A percentile compares a stretch with the other conserved stretches of the same genome.
These are phyloP conservation scores for Xanthia togata DNA, from an alignment of 2,888 invertebrate species.

Conservation along the genomic window DNA sequence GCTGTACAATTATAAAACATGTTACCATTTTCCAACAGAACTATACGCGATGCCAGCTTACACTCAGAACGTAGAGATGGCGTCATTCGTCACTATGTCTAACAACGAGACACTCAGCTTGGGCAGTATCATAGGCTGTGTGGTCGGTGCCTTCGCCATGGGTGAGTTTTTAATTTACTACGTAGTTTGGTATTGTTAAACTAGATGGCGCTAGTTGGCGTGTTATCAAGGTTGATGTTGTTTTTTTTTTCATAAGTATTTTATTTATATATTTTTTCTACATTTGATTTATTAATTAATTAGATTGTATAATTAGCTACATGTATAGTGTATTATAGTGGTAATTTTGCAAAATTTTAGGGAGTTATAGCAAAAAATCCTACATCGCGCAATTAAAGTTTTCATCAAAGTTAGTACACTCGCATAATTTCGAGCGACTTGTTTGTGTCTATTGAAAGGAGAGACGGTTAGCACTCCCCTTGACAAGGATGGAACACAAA, in stretches of 20 bases:
- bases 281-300: background rate
- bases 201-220: conserved; percentile 69
- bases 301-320: background rate
- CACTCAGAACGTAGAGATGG: conserved; percentile 86
- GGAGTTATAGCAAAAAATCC: background rate
- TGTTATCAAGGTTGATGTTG: background rate
- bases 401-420: conserved; percentile 44
- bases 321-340: rapidly evolving
- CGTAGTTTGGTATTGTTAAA: conserved; percentile 10
- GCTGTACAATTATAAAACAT: background rate
- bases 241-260: conserved; percentile 3
- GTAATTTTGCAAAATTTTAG: rapidly evolving
- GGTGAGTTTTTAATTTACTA: conserved; percentile 72
- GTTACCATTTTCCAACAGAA: conserved; percentile 71
- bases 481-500: conserved; percentile 96
- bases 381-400: conserved; percentile 71
- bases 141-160: conserved; percentile 82
- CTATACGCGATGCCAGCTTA: conserved; percentile 87
- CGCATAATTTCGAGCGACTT: conserved; percentile 67
- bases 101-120: conserved; percentile 76
- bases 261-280: no score
- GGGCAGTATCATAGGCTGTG: conserved; percentile 82
- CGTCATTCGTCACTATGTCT: conserved; percentile 83
- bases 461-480: conserved; percentile 99
- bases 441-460: conserved; percentile 97